Evolutionary conservation across 2,113 vertebrate genomes (phyloP), one percentile per base, ranked within the genome.

Genomic region (Dissostichus mawsoni): DNA sequence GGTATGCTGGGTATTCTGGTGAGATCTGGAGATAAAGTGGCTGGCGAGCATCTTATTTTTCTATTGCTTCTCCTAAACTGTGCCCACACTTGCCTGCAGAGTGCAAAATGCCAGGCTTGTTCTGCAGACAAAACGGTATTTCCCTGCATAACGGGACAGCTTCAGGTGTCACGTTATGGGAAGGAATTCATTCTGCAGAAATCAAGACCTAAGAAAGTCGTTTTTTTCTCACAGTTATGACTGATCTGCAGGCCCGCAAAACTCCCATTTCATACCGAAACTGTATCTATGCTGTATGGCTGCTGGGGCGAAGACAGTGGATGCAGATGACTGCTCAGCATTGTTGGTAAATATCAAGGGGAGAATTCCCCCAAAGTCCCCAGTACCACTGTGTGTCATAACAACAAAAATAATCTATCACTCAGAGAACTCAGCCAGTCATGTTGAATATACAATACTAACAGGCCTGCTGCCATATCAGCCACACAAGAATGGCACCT

Each of bases 201-300:
- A 70, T 56, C 53, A 51, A 81, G 33, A 74, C 16, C 8, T 29
- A 78, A 74, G 65, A 82, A 63, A 74, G 67, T 18, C 11, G 55
- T 59, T 76, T 66, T 59, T 44, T 50, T 50, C 47, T 77, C 74
- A 59, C 68, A 63, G 58, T 51, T 75, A 17, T 78, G 66, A 66
- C 50, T 79, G 66, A 83, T 86, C 55, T 77, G 55, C 48, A 58
- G 81, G 61, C 67, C 89, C 57, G 4, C 84, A 87, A 81, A 80
- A 86, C 84, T 87, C 90, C 89, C 87, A 7, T 92, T 79, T 84
- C 64, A 86, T n/a, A 57, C 12, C 73, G 90, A 93, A 92, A 92
- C 80, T 73, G 64, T 76, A 52, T 78, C 16, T 8, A 61, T 56
- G 29, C 8, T 44, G 18, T 75, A 11, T 17, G 25, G 69, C 80